Conservation (phyloP, 2,113 vertebrate species). For the Cisticola juncidis region DNA sequence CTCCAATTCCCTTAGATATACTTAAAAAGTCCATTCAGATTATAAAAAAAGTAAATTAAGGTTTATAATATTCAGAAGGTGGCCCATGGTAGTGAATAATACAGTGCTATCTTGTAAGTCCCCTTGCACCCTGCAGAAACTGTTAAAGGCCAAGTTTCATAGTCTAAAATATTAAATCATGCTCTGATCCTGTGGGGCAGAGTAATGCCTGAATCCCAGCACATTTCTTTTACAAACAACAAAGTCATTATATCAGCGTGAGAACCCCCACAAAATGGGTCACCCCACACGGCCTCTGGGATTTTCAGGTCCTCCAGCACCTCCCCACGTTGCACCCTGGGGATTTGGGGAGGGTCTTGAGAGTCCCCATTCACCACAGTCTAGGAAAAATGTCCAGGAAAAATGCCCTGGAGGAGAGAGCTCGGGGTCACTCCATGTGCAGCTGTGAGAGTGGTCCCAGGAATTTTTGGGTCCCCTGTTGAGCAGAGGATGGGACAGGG, state of each 20-base stretch:
- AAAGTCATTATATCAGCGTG: neutral
- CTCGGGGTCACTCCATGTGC: neutral
- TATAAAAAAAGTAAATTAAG: constrained; percentile 68
- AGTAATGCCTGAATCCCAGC: constrained; percentile 1
- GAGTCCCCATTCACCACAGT: neutral
- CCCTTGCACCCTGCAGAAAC: constrained; percentile 41
- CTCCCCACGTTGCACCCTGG: neutral
- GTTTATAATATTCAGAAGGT: constrained; percentile 64
- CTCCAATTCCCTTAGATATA: constrained; percentile 55
- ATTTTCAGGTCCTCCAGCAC: neutral
- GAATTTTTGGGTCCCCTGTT: neutral
- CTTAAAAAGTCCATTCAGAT: constrained; percentile 66
- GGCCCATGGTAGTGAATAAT: constrained; percentile 51
- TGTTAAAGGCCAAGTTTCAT: constrained; percentile 53
- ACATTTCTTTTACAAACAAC: neutral
- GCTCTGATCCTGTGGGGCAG: constrained; percentile 24
- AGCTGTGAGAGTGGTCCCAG: neutral
- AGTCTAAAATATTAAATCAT: constrained; percentile 48
- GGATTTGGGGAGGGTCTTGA: neutral
- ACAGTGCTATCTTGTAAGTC: constrained; percentile 55
- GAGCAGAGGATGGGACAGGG: neutral
- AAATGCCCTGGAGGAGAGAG: neutral
- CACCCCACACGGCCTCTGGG: neutral
- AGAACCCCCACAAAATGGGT: neutral
- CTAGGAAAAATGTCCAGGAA: neutral